Evolutionary conservation across 1,140 invertebrate genomes (phyloP).

Genomic region (Zaprionus gabonicus): DNA sequence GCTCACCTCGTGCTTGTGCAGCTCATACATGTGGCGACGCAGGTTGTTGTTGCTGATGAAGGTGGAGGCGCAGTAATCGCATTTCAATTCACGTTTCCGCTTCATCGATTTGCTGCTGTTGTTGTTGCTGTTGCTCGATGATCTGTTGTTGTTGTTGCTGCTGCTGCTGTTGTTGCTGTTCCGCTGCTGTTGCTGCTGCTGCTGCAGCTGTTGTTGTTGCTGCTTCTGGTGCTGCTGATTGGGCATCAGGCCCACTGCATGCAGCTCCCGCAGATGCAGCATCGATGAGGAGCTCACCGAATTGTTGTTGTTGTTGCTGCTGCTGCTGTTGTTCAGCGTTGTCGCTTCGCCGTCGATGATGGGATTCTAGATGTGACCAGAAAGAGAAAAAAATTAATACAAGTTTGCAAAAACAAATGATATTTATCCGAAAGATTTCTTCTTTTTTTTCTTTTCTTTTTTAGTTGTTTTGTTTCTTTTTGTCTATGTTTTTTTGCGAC

Average conservation of each 20-base stretch:
- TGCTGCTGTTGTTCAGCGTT: constrained; percentile 67
- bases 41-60: constrained; percentile 84
- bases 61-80: constrained; percentile 82
- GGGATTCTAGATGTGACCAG: constrained; percentile 64
- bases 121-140: constrained; percentile 24
- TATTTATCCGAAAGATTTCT: constrained; percentile 31
- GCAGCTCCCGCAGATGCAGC: constrained; percentile 75
- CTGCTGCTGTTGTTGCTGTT: constrained; percentile 50
- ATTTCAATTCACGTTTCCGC: constrained; percentile 80
- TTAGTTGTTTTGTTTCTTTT: constrained; percentile 48
- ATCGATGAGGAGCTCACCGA: constrained; percentile 60
- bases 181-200: constrained; percentile 44
- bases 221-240: constrained; percentile 69
- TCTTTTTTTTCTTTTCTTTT: constrained; percentile 54
- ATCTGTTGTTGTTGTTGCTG: constrained; percentile 45
- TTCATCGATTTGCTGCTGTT: constrained; percentile 69
- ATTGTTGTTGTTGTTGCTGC: constrained; percentile 70
- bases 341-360: constrained; percentile 78
- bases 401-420: constrained; percentile 34
- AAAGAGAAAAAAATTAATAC: neutral
- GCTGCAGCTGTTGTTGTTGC: constrained; percentile 26
- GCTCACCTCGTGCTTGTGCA: constrained; percentile 82
- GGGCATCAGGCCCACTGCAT: constrained; percentile 83
- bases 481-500: constrained; percentile 79
- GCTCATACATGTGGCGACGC: constrained; percentile 80